Base-by-base conservation (phyloP, 2,888 invertebrate species). In the Tipula unca region DNA sequence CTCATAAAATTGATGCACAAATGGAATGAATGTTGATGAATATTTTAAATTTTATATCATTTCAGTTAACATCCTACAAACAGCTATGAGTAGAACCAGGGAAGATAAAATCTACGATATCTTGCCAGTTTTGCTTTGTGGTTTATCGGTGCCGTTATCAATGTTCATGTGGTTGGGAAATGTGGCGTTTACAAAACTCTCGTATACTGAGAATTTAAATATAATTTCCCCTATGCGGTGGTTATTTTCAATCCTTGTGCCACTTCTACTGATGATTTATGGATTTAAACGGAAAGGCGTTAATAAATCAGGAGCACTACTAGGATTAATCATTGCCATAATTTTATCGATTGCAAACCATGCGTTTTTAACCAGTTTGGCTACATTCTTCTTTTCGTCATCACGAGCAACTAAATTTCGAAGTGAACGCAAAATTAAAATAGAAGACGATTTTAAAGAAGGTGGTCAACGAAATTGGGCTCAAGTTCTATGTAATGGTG, bases 381-480 rank as follows among this genome's bases (percentile, higher is more conserved):
- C 96, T 17, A 92, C 94, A 3, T 97, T 97, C 90, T 97, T 97
- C 89, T 89, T 96, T 29, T 92, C 95, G 84, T 95, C 95, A 1
- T 96, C 97, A 0, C 94, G 94, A 89, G 96, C 95, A 0, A 97
- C 97, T 0, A 96, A 96, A 89, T 95, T 95, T 88, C 92, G 95
- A 25, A 90, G 93, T 0, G 90, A 93, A 86, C 89, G 92, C 85
- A 96, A 96, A 89, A 91, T 91, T 86, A 94, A 94, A 89, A 89
- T 96, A 85, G 97, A 97, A 89, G 92, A 92, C 84, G 95, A 96
- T 88, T 96, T 94, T 88, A 96, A 95, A 91, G 96, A 96, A 92
- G 96, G 96, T 88, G 96, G 97, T 0, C 95, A 96, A 89, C 93
- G 97, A 87, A 96, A 95, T 89, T 97, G 97, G 97, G 91, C 96